Conservation (phyloP, 92 coral and sea anemone genomes). For the Heliopora coerulea region DNA sequence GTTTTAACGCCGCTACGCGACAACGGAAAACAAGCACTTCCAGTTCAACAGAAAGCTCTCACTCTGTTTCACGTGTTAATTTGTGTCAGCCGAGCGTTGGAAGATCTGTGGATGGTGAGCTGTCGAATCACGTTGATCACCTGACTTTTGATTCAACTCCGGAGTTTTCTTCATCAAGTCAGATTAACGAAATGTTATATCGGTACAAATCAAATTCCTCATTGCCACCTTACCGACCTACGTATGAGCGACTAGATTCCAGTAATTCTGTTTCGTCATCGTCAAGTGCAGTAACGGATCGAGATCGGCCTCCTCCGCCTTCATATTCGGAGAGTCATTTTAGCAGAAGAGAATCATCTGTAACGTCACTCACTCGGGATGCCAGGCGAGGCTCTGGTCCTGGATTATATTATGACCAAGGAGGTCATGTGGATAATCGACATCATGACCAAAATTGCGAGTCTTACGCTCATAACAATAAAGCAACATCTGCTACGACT, state of each 20-base stretch:
- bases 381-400: constrained; percentile 25
- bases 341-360: constrained; percentile 11
- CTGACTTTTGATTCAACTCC: constrained; percentile 21
- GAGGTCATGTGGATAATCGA: neutral
- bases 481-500: neutral
- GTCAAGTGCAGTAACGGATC: constrained; percentile 12
- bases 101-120: constrained; percentile 15
- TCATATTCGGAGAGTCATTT: constrained; percentile 37
- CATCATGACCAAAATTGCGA: neutral
- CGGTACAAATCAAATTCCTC: constrained; percentile 1
- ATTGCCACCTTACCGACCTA: neutral
- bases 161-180: constrained; percentile 30
- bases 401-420: constrained; percentile 3
- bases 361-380: neutral
- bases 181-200: constrained; percentile 33
- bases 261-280: constrained; percentile 21
- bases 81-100: neutral
- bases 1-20: constrained; percentile 29
- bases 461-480: constrained; percentile 3
- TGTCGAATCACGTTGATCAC: constrained; percentile 3
- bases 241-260: constrained; percentile 12
- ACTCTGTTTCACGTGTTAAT: neutral
- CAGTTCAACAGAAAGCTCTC: constrained; percentile 5
- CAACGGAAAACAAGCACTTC: constrained; percentile 27
- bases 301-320: constrained; percentile 37